A percentile compares a stretch with the other conserved stretches of the same genome.
These are phyloP conservation scores for Aspidapion aeneum DNA, from an alignment of 2,888 invertebrate species.

Conservation along the genomic window DNA sequence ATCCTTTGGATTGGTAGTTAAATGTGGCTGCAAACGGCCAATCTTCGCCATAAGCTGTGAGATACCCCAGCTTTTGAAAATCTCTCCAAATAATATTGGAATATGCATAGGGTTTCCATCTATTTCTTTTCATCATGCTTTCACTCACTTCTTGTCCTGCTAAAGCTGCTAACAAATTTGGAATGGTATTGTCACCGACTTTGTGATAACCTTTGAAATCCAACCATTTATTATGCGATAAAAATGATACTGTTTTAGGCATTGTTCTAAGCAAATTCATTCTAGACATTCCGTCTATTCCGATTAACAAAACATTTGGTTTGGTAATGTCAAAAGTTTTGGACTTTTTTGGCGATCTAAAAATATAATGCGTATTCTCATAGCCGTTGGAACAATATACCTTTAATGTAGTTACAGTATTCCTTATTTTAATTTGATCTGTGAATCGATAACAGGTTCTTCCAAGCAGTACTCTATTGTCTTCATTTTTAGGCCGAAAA, in stretches of 20 bases:
- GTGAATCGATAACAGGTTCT: background rate
- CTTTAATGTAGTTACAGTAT: conserved; percentile 15
- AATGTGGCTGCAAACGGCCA: conserved; percentile 57
- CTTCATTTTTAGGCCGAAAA: background rate
- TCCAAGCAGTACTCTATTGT: background rate
- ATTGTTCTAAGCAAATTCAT: conserved; percentile 72
- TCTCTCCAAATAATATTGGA: conserved; percentile 77
- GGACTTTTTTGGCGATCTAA: background rate
- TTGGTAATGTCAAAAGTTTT: background rate
- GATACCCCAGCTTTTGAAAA: conserved; percentile 66
- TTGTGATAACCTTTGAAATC: conserved; percentile 50
- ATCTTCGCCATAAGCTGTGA: conserved; percentile 79
- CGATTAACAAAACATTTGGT: conserved; percentile 39
- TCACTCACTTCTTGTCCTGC: conserved; percentile 55
- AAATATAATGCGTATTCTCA: background rate
- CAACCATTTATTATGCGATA: conserved; percentile 52
- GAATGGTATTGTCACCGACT: conserved; percentile 86
- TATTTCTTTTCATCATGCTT: conserved; percentile 41
- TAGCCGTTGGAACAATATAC: conserved; percentile 30
- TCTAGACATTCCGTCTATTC: conserved; percentile 83
- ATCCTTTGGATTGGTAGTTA: conserved; percentile 67
- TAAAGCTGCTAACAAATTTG: conserved; percentile 81
- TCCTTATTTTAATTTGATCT: background rate
- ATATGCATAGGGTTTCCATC: conserved; percentile 50
- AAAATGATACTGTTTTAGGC: conserved; percentile 64